Base-by-base conservation (phyloP, 2,113 vertebrate genomes). In the Bubo bubo region DNA sequence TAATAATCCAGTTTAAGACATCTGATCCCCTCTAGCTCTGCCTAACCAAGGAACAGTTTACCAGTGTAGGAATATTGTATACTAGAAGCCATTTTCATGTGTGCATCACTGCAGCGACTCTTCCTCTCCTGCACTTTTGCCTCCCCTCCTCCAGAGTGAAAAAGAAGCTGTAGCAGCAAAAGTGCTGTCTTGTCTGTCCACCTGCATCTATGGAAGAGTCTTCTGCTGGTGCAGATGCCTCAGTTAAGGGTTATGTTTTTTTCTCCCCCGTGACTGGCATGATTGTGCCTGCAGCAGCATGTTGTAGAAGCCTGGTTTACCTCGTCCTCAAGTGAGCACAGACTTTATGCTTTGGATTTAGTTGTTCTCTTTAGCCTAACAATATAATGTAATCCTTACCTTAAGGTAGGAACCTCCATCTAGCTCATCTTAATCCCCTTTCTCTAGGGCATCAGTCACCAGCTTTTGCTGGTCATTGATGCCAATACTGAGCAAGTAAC, bases 371-470 rank as follows among this genome's bases (percentile, higher is more conserved):
- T n/a, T 62, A 55, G 47, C 27, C 64, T 86, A 67, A 66, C 18
- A 27, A 28, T 39, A 13, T 45, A 37, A 55, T 21, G 16, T 28
- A 73, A 72, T 12, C 26, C 86, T 45, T 77, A 21, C 64, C 64
- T 41, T 32, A 68, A 63, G 35, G 53, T 37, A 62, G 47, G 28
- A 92, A 35, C 9, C 35, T 82, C 32, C 52, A 24, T n/a, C 53
- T 39, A 80, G 41, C 35, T 58, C 34, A 70, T 58, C 34, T 81
- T 67, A 73, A 23, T 53, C 50, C 10, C 2, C 12, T 24, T 58
- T 70, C 32, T 84, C n/a, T 41, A 74, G 47, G 28, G 10, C 18
- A n/a, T 37, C 0, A 0, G 30, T 59, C 49, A 20, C 8, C 1
- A 4, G 39, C 34, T 81, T 95, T 56, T 71, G 53, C 76, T 58